Percentiles rank a stretch among this genome's conserved stretches.
Conservation (phyloP, 2,797 vertebrate genomes). For the Tangara arthus region DNA sequence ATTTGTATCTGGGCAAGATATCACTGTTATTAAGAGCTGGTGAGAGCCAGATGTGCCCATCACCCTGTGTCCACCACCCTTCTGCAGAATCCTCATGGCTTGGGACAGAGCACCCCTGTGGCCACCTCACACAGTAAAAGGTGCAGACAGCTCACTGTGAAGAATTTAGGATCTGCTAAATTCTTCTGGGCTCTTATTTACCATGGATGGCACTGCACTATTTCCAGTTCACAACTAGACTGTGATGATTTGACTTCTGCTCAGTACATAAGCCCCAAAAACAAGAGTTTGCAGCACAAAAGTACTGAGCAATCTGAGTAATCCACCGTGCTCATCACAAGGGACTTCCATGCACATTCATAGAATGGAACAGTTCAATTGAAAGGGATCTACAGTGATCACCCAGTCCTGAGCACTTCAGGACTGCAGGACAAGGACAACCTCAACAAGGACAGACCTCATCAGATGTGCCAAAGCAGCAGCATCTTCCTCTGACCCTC, state of each 20-base stretch:
- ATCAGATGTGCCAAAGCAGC: neutral
- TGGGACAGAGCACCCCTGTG: neutral
- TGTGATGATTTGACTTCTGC: neutral
- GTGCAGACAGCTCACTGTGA: neutral
- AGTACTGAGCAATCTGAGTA: neutral
- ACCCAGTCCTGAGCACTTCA: neutral
- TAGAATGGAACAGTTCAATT: rapidly evolving
- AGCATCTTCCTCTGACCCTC: neutral
- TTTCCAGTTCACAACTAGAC: neutral
- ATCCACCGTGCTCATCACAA: neutral
- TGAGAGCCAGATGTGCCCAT: neutral
- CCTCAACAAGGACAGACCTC: neutral
- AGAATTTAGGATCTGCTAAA: neutral
- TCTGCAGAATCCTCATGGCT: neutral
- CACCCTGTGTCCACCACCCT: neutral
- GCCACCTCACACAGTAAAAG: neutral
- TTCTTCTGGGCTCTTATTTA: neutral
- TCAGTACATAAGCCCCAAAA: neutral
- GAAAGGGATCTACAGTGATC: neutral
- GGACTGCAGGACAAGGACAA: neutral
- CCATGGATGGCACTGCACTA: rapidly evolving
- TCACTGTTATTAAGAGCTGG: neutral
- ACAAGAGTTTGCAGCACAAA: neutral
- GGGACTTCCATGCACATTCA: neutral
- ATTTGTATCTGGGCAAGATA: rapidly evolving